phyloP scores from a whole-genome alignment of 1,140 invertebrate species.

The Matsumurasca onukii region DNA sequence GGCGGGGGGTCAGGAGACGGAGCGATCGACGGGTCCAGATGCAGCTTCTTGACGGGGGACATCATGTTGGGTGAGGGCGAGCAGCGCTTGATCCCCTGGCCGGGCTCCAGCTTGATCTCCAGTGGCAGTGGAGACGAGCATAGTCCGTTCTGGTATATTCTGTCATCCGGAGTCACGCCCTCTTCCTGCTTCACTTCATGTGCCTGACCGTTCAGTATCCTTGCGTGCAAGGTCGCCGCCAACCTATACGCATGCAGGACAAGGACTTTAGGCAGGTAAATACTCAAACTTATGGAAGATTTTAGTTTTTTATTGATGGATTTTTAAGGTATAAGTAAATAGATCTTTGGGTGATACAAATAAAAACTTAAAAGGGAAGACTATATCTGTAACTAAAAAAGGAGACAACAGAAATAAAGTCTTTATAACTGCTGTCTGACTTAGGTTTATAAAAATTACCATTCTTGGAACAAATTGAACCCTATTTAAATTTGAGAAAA shows the following conservation, averaged over 20 bases:
- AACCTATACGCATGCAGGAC: slow-evolving; percentile 53
- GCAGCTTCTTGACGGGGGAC: slow-evolving; percentile 37
- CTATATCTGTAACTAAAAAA: too few species aligned
- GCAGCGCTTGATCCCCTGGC: slow-evolving; percentile 29
- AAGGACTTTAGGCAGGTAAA: too few species aligned
- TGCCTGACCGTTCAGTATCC: slow-evolving; percentile 60
- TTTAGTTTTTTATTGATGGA: too few species aligned
- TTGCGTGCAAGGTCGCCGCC: slow-evolving; percentile 77
- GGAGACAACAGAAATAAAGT: too few species aligned
- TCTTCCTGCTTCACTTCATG: slow-evolving; percentile 40
- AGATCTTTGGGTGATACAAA: too few species aligned
- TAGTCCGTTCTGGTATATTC: slow-evolving; percentile 27
- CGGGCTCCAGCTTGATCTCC: slow-evolving; percentile 39
- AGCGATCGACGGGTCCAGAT: slow-evolving; percentile 33
- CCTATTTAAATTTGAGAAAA: too few species aligned
- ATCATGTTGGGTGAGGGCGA: slow-evolving; percentile 20
- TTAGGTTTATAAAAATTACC: too few species aligned
- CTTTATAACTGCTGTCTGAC: too few species aligned
- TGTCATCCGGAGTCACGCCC: slow-evolving; percentile 24
- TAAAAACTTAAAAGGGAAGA: not conserved
- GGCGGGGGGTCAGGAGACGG: slow-evolving; percentile 28
- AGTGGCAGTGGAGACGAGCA: slow-evolving; percentile 7
- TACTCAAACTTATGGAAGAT: too few species aligned
- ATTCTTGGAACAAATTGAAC: too few species aligned
- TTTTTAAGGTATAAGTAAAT: too few species aligned